These are phyloP conservation scores for Schizopygopsis malacanthus DNA, from an alignment of 2,797 vertebrate genomes.

Conservation along the genomic window DNA sequence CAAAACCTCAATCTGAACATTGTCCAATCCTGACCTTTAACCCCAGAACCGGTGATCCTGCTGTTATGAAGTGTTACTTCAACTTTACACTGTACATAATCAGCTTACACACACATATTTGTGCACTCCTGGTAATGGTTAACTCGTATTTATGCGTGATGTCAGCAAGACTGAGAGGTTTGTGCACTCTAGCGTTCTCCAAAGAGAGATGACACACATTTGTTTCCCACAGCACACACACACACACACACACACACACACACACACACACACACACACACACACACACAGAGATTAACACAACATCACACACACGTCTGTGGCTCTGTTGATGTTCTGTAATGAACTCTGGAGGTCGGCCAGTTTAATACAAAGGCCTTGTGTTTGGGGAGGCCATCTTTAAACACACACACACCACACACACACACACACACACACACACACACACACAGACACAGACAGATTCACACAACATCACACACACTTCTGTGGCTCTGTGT, in stretches of 20 bases:
- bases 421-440: not conserved
- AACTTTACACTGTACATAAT: slow-evolving; percentile 14
- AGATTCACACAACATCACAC: not conserved
- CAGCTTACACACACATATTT: not conserved
- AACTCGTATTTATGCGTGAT: slow-evolving; percentile 9
- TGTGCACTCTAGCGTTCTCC: not conserved
- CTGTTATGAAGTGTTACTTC: not conserved
- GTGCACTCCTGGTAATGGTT: not conserved
- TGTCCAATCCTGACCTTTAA: not conserved
- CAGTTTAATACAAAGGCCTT: slow-evolving; percentile 28
- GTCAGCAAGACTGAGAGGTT: slow-evolving; percentile 23
- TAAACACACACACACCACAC: slow-evolving; percentile 4
- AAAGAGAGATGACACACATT: not conserved
- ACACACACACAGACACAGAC: too few species aligned
- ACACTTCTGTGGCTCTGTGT: slow-evolving; percentile 22
- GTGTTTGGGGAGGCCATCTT: not conserved
- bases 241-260: not conserved
- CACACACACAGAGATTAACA: not conserved
- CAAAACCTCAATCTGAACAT: slow-evolving; percentile 1
- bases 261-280: not conserved
- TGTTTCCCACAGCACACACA: slow-evolving; percentile 20
- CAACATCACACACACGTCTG: slow-evolving; percentile 3
- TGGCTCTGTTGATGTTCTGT: slow-evolving; percentile 34
- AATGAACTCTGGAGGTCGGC: slow-evolving; percentile 20
- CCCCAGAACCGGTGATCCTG: not conserved